Conservation (phyloP, 2,888 invertebrate genomes). For the Quadriops clusia region DNA sequence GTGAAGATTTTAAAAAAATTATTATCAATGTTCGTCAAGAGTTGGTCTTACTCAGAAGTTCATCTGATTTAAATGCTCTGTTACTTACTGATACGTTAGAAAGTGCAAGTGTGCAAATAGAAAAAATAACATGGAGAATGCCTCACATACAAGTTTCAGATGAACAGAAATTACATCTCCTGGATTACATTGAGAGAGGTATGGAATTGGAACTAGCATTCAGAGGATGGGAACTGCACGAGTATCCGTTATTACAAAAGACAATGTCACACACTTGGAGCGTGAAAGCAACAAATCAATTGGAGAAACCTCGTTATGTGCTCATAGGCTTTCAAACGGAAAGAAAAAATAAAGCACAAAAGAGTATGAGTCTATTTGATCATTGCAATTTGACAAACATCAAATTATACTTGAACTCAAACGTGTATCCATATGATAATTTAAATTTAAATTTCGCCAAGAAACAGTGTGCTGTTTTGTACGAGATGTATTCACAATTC, state of each 20-base stretch:
- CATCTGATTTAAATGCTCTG: constrained; percentile 17
- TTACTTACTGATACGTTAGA: not conserved
- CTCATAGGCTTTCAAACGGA: constrained; percentile 31
- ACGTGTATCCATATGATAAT: constrained; percentile 28
- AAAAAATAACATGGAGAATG: constrained; percentile 18
- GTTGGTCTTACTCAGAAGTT: constrained; percentile 25
- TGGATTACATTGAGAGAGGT: constrained; percentile 8
- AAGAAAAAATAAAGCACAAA: constrained; percentile 24
- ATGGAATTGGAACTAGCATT: constrained; percentile 16
- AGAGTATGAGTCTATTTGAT: constrained; percentile 16
- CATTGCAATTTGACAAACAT: constrained; percentile 26
- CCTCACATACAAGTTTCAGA: constrained; percentile 13
- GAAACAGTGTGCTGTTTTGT: constrained; percentile 19
- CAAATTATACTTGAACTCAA: constrained; percentile 27
- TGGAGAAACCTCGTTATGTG: constrained; percentile 32
- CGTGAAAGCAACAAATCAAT: constrained; percentile 21
- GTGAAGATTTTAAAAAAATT: constrained; percentile 29
- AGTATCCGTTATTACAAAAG: constrained; percentile 26
- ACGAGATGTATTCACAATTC: constrained; percentile 23
- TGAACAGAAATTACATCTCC: not conserved
- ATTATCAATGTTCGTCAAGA: constrained; percentile 32
- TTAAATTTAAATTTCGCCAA: constrained; percentile 23
- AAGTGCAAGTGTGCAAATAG: constrained; percentile 11
- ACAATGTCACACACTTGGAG: constrained; percentile 25
- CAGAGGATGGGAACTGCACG: constrained; percentile 28